Evolutionary conservation across 2,888 invertebrate species (phyloP), one percentile per base, ranked within the genome.

Genomic region (Erebia epiphron): DNA sequence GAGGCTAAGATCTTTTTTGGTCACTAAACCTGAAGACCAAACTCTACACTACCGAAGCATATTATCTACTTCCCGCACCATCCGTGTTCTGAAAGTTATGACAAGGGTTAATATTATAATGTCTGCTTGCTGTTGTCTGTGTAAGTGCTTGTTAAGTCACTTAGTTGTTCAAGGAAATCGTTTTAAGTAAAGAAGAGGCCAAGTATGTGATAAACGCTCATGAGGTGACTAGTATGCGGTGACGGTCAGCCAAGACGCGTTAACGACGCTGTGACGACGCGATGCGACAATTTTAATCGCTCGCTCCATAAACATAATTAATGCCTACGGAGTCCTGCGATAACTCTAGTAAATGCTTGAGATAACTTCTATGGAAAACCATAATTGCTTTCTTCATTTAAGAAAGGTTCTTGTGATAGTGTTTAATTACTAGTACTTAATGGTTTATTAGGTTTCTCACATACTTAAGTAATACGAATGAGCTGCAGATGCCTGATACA

Each of bases 201-300:
- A 70, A 73, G 72, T 72, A 71, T 75, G 73, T 75, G 74, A 79
- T 75, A 75, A 74, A 73, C 71, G 77, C 76, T 73, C 77, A 75
- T 78, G 77, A 77, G 75, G 72, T 78, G 73, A 70, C 73, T 75
- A 77, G 78, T 75, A 81, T 79, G 79, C 76, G 73, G 72, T 68
- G 56, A 74, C 72, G 74, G 75, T 70, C 75, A 65, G 74, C 71
- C 73, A 67, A 67, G 73, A 71, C 74, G 68, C 75, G 72, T 69
- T 72, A 72, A 73, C 76, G 71, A 77, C 73, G 71, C 76, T 69
- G 69, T 76, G 75, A 73, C 76, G 71, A 77, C 73, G 71, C 76
- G 70, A 70, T 76, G 75, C 77, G 74, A 78, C 78, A 73, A 80
- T 80, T 80, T 83, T 80, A 83, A 82, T 82, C 78, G 78, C 74